These are phyloP conservation scores for Gymnoscopelus braueri DNA, from an alignment of 2,797 vertebrate genomes.

Conservation along the genomic window DNA sequence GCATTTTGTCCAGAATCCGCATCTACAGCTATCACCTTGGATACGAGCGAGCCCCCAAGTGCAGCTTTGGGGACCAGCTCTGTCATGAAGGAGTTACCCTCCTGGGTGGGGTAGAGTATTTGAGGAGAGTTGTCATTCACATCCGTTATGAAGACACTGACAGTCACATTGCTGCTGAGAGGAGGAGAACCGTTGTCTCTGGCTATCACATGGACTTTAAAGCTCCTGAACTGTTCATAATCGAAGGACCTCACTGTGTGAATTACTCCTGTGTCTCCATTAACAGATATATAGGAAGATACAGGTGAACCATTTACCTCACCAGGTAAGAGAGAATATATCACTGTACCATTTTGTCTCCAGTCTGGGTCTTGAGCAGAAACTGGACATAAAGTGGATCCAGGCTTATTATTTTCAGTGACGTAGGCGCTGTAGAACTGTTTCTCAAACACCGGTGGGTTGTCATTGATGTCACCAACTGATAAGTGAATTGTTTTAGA, in stretches of 20 bases:
- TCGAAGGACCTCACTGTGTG: too few species aligned
- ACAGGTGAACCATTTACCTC: slow-evolving; percentile 57
- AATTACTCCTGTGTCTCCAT: slow-evolving; percentile 26
- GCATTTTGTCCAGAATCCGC: too few species aligned
- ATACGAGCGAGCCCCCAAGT: too few species aligned
- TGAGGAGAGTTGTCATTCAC: slow-evolving; percentile 70
- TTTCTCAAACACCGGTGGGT: too few species aligned
- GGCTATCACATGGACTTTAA: too few species aligned
- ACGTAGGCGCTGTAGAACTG: slow-evolving; percentile 39
- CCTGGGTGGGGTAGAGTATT: slow-evolving; percentile 37
- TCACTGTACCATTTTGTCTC: slow-evolving; percentile 62
- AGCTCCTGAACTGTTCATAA: too few species aligned
- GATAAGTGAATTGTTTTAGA: too few species aligned
- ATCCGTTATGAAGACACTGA: slow-evolving; percentile 59
- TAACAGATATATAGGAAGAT: slow-evolving; percentile 60
- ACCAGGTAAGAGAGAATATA: slow-evolving; percentile 69
- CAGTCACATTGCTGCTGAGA: too few species aligned
- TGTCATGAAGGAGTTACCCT: slow-evolving; percentile 43
- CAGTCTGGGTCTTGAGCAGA: slow-evolving; percentile 65
- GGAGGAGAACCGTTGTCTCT: too few species aligned
- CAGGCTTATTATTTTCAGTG: slow-evolving; percentile 58
- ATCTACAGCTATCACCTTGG: too few species aligned
- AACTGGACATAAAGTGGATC: slow-evolving; percentile 63
- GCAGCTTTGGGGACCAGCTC: slow-evolving; percentile 22
- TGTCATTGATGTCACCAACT: too few species aligned